Conservation (phyloP, 2,888 invertebrate species). For the Diarsia rubi region DNA sequence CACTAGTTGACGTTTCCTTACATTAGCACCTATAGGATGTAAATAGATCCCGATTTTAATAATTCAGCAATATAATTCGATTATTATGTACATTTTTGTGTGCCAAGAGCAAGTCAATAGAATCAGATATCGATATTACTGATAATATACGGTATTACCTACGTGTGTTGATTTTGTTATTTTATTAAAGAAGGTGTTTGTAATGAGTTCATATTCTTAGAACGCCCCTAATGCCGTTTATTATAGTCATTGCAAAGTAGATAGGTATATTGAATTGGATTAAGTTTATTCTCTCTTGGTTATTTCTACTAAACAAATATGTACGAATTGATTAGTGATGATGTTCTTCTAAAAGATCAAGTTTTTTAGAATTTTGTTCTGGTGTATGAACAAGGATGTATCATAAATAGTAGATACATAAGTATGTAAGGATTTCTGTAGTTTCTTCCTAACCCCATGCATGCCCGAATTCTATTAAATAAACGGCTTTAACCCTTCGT, state of each 20-base stretch:
- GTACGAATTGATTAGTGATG: background rate
- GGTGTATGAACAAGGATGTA: background rate
- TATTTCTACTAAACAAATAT: background rate
- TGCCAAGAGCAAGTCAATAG: slow-evolving; percentile 36
- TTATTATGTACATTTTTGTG: slow-evolving; percentile 27
- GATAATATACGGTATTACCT: slow-evolving; percentile 37
- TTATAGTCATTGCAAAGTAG: background rate
- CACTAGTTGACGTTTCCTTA: slow-evolving; percentile 11
- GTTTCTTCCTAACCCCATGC: background rate
- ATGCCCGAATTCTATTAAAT: background rate
- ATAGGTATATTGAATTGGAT: background rate
- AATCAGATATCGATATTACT: slow-evolving; percentile 29
- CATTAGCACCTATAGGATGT: slow-evolving; percentile 19
- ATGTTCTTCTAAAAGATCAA: background rate
- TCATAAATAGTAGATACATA: background rate
- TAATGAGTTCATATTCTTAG: slow-evolving; percentile 8
- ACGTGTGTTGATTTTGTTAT: slow-evolving; percentile 31
- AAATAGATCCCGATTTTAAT: slow-evolving; percentile 35
- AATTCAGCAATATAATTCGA: slow-evolving; percentile 36
- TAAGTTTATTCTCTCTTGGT: background rate
- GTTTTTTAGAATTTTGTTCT: background rate
- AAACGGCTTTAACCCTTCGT: background rate
- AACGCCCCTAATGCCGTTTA: background rate
- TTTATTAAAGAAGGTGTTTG: slow-evolving; percentile 8
- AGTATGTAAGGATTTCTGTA: background rate